A percentile compares a stretch with the other conserved stretches of the same genome.
These are phyloP conservation scores for Phocides pigmalion DNA, from an alignment of 1,140 invertebrate species.

Conservation along the genomic window DNA sequence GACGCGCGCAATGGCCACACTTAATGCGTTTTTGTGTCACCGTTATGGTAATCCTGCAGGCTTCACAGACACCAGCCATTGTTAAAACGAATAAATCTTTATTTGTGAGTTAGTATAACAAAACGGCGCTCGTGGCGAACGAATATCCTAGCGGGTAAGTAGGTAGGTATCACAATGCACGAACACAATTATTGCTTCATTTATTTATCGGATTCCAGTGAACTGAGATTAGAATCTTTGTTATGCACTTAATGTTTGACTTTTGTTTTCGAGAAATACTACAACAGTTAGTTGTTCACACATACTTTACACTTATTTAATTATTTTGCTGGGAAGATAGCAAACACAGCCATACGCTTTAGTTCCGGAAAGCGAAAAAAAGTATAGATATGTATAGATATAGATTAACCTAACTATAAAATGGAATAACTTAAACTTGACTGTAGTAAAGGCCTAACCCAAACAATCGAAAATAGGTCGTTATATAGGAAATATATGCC, in stretches of 20 bases:
- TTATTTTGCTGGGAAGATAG: background rate
- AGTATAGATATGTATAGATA: background rate
- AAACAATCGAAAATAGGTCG: no score
- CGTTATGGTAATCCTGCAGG: background rate
- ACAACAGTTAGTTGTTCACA: background rate
- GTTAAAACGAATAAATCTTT: background rate
- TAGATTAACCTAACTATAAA: no score
- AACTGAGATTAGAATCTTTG: no score
- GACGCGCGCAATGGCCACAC: background rate
- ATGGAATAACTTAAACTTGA: no score
- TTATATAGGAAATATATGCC: no score
- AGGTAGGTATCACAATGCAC: no score
- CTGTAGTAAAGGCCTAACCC: no score
- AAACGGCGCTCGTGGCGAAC: no score
- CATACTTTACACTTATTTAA: background rate
- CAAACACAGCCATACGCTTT: background rate
- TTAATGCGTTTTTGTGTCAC: conserved; percentile 12
- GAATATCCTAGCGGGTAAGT: no score
- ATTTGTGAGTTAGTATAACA: no score
- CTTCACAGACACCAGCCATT: conserved; percentile 6
- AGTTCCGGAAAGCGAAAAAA: background rate
- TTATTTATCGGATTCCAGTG: no score
- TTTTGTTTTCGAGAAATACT: background rate
- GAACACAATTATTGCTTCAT: no score
- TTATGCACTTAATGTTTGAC: background rate